phyloP scores from a whole-genome alignment of 1,140 invertebrate genomes.

The Pseudoatta argentina region DNA sequence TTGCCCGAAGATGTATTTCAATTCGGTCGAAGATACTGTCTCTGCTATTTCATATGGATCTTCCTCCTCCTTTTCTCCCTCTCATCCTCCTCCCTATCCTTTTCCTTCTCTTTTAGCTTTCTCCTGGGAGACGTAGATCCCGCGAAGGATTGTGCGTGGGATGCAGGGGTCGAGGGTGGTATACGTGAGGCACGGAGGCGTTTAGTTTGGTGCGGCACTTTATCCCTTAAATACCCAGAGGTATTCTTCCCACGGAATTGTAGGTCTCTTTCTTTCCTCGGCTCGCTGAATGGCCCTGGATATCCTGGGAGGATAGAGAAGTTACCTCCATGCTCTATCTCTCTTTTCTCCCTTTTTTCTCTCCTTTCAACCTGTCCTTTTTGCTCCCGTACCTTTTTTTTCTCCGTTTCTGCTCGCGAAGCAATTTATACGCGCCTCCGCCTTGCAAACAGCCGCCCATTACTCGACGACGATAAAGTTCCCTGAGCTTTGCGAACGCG shows the following conservation, averaged over 20 bases:
- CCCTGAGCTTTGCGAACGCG: conserved; percentile 58
- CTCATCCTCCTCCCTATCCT: neutral
- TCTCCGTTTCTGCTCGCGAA: conserved; percentile 68
- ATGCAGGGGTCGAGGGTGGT: conserved; percentile 1
- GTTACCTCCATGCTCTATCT: conserved; percentile 59
- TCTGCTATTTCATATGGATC: conserved; percentile 74
- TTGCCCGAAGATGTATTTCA: conserved; percentile 71
- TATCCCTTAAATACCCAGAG: conserved; percentile 79
- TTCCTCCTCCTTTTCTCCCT: neutral
- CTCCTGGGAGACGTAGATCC: conserved; percentile 29
- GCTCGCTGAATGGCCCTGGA: conserved; percentile 69
- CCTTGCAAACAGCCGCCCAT: conserved; percentile 76
- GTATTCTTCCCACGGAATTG: conserved; percentile 78
- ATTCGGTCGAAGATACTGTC: conserved; percentile 69
- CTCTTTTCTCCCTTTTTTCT: neutral
- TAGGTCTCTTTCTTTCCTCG: conserved; percentile 69
- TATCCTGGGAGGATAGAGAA: conserved; percentile 76
- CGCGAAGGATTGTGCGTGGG: conserved; percentile 49
- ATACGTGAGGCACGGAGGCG: conserved; percentile 63
- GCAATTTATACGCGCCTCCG: conserved; percentile 78
- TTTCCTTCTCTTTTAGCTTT: neutral
- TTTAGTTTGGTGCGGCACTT: conserved; percentile 75
- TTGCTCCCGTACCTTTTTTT: conserved; percentile 31
- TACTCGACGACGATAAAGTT: conserved; percentile 76
- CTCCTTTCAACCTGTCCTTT: conserved; percentile 24